Evolutionary conservation across 2,797 vertebrate species (phyloP).

Genomic region (Phyllotis vaccarum): DNA sequence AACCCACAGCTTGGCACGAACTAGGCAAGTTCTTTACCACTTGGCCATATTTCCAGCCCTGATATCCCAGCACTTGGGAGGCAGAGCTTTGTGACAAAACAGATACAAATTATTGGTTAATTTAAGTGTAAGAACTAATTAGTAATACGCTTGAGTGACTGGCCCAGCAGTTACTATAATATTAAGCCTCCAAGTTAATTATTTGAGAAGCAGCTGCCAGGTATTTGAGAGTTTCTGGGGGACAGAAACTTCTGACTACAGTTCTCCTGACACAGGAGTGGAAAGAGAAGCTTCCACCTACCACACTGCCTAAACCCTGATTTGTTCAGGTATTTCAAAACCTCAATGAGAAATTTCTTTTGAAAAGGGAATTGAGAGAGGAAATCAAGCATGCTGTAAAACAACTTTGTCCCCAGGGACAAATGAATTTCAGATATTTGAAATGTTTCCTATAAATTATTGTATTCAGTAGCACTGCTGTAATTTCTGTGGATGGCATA

Average conservation of each 20-base stretch:
- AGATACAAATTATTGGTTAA: no score
- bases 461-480: neutral
- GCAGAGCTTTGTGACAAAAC: no score
- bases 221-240: no score
- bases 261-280: conserved; percentile 90
- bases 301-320: neutral
- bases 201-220: no score
- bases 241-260: no score
- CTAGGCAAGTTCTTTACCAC: neutral
- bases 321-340: neutral
- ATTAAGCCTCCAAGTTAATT: no score
- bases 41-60: neutral
- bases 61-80: no score
- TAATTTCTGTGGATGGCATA: neutral
- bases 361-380: neutral
- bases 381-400: neutral
- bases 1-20: neutral
- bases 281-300: neutral
- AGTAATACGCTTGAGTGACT: no score
- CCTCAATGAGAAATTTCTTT: neutral
- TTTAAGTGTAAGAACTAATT: no score
- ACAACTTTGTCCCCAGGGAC: neutral
- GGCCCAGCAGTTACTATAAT: no score
- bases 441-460: neutral
- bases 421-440: neutral